These are phyloP conservation scores for Genyomyrus donnyi DNA, from an alignment of 2,113 vertebrate species.

Conservation along the genomic window DNA sequence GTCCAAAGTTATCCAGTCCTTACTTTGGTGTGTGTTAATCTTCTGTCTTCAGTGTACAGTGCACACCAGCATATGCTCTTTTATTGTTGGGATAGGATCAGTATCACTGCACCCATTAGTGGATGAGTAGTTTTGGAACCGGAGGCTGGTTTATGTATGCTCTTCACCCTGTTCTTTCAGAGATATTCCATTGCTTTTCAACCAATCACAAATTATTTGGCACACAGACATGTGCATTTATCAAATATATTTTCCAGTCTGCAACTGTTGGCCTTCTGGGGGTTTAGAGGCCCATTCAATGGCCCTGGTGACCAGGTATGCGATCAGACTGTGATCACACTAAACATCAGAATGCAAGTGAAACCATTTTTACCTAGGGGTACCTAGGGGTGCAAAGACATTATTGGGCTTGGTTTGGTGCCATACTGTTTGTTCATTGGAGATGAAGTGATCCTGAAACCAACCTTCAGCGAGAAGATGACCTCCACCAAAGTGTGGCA, in stretches of 20 bases:
- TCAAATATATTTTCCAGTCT: not conserved
- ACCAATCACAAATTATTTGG: not conserved
- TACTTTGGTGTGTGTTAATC: not conserved
- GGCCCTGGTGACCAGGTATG: not conserved
- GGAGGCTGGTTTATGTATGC: not conserved
- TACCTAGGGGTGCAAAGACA: not conserved
- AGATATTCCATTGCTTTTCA: not conserved
- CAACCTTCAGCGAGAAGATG: not conserved
- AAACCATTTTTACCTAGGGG: not conserved
- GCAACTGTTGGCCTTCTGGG: not conserved
- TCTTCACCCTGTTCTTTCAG: not conserved
- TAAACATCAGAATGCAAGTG: not conserved
- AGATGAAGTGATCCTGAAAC: not conserved
- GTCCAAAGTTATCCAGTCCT: not conserved
- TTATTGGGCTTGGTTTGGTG: not conserved
- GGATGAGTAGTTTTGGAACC: not conserved
- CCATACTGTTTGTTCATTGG: not conserved
- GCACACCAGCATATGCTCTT: not conserved
- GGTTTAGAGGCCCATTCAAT: not conserved
- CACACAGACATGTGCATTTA: not conserved
- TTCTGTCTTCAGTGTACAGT: not conserved
- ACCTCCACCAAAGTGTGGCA: not conserved
- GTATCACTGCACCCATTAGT: not conserved
- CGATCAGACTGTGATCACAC: not conserved
- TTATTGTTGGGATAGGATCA: not conserved